phyloP scores from a whole-genome alignment of 2,113 vertebrate species.

The Todiramphus saurophagus region DNA sequence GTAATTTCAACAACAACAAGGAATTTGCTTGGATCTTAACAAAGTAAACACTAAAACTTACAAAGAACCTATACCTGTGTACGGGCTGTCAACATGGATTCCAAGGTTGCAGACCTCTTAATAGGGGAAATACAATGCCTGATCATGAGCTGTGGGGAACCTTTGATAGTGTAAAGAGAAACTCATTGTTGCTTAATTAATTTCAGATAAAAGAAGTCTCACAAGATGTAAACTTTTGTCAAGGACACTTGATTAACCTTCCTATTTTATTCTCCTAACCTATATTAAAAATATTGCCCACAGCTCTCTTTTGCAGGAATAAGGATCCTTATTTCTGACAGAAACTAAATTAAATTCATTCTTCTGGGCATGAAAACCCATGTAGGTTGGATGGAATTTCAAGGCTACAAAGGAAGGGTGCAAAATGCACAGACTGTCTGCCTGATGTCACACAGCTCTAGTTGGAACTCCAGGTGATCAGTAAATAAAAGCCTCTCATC shows the following conservation, averaged over 20 bases:
- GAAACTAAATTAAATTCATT: background rate
- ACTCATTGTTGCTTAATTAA: background rate
- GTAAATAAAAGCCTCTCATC: background rate
- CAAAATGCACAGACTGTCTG: background rate
- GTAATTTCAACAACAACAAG: background rate
- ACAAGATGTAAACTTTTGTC: background rate
- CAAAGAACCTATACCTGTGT: background rate
- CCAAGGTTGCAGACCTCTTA: background rate
- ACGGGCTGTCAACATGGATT: background rate
- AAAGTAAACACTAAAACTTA: background rate
- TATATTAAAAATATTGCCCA: background rate
- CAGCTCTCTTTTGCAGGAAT: background rate
- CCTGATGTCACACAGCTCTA: background rate
- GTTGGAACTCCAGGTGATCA: background rate
- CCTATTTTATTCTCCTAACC: background rate
- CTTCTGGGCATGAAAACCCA: background rate
- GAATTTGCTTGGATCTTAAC: background rate
- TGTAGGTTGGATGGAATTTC: rapidly evolving
- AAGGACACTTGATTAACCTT: background rate
- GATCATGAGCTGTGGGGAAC: background rate
- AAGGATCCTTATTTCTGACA: background rate
- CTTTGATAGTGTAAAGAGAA: background rate
- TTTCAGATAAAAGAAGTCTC: background rate
- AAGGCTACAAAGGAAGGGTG: background rate
- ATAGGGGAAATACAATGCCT: background rate